These are phyloP conservation scores for Sphinx pinastri DNA, from an alignment of 2,888 invertebrate species.

Conservation along the genomic window DNA sequence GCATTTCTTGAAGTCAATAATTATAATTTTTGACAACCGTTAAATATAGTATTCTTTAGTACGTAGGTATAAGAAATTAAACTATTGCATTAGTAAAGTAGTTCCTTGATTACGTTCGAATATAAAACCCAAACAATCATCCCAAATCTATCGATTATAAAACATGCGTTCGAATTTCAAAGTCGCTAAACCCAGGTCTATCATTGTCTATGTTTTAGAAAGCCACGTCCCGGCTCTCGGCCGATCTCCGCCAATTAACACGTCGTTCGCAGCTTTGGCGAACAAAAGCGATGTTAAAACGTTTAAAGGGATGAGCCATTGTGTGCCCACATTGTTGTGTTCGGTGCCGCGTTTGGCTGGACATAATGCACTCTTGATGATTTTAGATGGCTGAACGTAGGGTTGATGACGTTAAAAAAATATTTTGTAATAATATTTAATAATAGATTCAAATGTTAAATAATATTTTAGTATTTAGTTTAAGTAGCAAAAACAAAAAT, in stretches of 20 bases:
- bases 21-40: no score
- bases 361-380: constrained; percentile 26
- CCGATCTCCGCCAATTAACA: constrained; percentile 72
- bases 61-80: no score
- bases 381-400: constrained; percentile 23
- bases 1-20: not conserved
- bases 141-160: not conserved
- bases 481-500: no score
- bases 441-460: not conserved
- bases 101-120: no score
- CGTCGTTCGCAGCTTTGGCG: constrained; percentile 51
- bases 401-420: constrained; percentile 7
- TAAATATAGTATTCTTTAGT: no score
- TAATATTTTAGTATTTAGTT: not conserved
- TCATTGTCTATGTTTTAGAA: constrained; percentile 26
- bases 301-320: constrained; percentile 27
- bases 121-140: no score
- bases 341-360: constrained; percentile 11
- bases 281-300: constrained; percentile 60
- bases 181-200: constrained; percentile 9
- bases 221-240: constrained; percentile 22
- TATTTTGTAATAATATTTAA: not conserved
- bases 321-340: constrained; percentile 26
- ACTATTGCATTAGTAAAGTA: no score
- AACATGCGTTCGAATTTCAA: not conserved